A percentile compares a stretch with the other conserved stretches of the same genome.
Conservation (phyloP, 2,113 vertebrate genomes). For the Engystomops pustulosus region DNA sequence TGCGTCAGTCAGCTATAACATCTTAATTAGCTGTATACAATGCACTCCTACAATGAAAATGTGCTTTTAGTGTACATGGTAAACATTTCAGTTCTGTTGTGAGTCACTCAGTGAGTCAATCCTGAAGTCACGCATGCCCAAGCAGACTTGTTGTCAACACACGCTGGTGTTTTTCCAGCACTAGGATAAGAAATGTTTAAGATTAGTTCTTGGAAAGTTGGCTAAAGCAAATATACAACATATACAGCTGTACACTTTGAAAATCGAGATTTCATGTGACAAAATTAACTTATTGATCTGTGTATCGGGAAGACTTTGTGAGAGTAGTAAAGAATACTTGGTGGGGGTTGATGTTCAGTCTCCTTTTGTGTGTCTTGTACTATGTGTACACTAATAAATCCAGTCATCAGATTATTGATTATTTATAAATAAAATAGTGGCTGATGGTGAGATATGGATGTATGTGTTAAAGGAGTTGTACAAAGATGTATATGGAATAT, state of each 20-base stretch:
- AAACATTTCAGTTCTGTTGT: neutral
- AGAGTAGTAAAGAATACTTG: neutral
- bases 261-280: no score
- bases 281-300: neutral
- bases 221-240: neutral
- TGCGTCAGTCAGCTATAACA: neutral
- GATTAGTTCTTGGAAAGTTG: neutral
- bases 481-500: no score
- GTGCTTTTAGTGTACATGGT: neutral
- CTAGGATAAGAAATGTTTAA: neutral
- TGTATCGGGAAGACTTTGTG: neutral
- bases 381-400: neutral
- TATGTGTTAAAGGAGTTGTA: no score
- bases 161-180: slow-evolving; percentile 30
- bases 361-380: neutral
- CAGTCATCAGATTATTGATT: neutral
- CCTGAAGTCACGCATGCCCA: slow-evolving; percentile 8
- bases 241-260: neutral
- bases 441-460: no score
- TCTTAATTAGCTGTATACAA: neutral
- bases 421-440: no score
- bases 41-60: neutral
- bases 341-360: neutral
- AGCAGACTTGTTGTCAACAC: neutral
- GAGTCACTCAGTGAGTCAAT: neutral